Evolutionary conservation across 2,888 invertebrate species (phyloP).

Genomic region (Drosophila flavopinicola): DNA sequence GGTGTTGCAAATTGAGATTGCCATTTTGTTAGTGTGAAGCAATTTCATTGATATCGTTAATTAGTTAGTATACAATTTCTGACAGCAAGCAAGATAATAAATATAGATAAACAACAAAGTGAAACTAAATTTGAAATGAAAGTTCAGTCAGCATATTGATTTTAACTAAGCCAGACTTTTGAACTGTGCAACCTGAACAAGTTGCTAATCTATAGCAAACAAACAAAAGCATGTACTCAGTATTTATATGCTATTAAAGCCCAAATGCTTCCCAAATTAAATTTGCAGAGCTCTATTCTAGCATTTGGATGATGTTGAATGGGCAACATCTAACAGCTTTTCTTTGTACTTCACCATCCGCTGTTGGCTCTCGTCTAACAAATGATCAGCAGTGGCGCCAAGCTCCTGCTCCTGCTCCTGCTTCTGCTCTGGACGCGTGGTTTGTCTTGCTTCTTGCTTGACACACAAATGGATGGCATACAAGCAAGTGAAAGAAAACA

Average conservation of each 20-base stretch:
- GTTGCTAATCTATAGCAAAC: neutral
- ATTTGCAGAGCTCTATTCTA: neutral
- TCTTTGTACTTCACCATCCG: neutral
- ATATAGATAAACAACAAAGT: no score
- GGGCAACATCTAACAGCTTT: neutral
- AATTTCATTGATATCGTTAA: no score
- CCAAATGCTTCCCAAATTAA: neutral
- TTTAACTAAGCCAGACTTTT: neutral
- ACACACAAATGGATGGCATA: constrained; percentile 12
- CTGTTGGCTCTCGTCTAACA: constrained; percentile 28
- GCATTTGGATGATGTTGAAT: neutral
- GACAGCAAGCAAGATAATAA: no score
- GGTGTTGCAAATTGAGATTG: no score
- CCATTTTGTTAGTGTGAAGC: no score
- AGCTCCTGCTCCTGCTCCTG: no score
- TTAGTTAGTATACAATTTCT: no score
- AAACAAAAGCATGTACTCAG: neutral
- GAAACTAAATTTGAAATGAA: no score
- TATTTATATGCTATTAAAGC: neutral
- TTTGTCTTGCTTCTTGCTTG: constrained; percentile 8
- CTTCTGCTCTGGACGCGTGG: constrained; percentile 14
- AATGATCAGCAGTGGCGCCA: constrained; percentile 39
- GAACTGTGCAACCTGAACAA: neutral
- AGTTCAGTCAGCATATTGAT: no score
- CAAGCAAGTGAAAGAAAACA: constrained; percentile 9